Percentiles rank a stretch among this genome's conserved stretches.
Conservation (phyloP, 2,888 invertebrate species). For the Dusona sp. region DNA sequence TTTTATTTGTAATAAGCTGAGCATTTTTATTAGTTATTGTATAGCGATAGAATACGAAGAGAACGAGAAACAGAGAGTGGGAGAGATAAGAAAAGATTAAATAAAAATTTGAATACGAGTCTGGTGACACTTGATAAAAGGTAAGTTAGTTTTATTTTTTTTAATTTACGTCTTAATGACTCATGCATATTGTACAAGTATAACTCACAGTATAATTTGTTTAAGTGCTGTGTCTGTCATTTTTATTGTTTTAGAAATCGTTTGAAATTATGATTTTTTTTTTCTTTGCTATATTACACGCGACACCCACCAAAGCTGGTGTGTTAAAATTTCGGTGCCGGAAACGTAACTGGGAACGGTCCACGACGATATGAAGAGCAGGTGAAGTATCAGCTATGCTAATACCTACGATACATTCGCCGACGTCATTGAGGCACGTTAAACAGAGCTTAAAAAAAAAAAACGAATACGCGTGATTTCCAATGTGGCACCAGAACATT, state of each 20-base stretch:
- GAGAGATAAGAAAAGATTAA: conserved; percentile 5
- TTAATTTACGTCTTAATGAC: background rate
- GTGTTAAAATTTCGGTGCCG: conserved; percentile 27
- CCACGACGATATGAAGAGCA: conserved; percentile 63
- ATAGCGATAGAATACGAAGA: background rate
- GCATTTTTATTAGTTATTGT: background rate
- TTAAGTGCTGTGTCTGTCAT: conserved; percentile 37
- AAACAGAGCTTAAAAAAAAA: conserved; percentile 41
- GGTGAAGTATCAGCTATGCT: conserved; percentile 66
- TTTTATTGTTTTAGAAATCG: background rate
- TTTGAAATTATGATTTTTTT: background rate
- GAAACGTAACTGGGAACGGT: conserved; percentile 61
- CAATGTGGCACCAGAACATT: background rate
- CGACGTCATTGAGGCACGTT: conserved; percentile 37
- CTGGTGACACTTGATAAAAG: background rate
- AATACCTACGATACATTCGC: conserved; percentile 62
- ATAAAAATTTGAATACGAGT: background rate
- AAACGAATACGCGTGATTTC: background rate
- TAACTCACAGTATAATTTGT: conserved; percentile 47
- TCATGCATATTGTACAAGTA: conserved; percentile 2
- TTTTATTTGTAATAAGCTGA: background rate
- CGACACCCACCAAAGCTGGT: conserved; percentile 13
- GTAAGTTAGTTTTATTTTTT: background rate
- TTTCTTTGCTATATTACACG: background rate
- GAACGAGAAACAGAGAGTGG: background rate